These are phyloP conservation scores for Cyanoderma ruficeps DNA, from an alignment of 2,113 vertebrate genomes.

Conservation along the genomic window DNA sequence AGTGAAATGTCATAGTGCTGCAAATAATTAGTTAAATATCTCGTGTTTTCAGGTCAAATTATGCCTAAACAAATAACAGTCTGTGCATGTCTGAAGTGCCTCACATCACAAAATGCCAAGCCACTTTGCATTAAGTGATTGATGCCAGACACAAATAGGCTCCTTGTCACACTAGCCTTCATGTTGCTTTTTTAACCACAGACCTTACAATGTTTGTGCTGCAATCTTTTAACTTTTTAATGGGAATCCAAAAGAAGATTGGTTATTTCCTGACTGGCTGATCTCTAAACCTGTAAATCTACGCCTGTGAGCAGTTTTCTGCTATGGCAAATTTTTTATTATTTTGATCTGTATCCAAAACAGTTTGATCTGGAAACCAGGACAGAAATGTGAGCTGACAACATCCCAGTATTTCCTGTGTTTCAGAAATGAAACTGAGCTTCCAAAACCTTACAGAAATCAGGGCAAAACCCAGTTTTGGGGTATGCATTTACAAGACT, in stretches of 20 bases:
- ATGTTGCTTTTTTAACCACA: neutral
- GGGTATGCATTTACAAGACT: neutral
- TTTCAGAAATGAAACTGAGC: neutral
- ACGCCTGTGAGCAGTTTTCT: neutral
- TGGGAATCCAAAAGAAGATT: neutral
- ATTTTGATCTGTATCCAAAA: neutral
- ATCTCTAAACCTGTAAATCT: neutral
- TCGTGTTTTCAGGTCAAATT: neutral
- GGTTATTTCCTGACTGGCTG: neutral
- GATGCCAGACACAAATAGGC: neutral
- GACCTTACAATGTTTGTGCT: neutral
- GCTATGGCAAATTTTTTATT: neutral
- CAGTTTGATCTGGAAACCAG: neutral
- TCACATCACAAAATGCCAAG: neutral
- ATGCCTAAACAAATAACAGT: neutral
- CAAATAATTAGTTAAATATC: neutral
- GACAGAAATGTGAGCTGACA: neutral
- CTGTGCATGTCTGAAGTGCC: neutral
- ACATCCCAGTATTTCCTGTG: neutral
- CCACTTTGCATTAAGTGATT: neutral
- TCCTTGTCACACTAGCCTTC: neutral
- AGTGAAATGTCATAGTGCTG: neutral
- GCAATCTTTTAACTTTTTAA: neutral
- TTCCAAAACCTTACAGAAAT: neutral
- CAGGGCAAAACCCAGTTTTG: neutral